These are phyloP conservation scores for Gulo gulo DNA, from an alignment of 2,113 vertebrate genomes.

Conservation along the genomic window DNA sequence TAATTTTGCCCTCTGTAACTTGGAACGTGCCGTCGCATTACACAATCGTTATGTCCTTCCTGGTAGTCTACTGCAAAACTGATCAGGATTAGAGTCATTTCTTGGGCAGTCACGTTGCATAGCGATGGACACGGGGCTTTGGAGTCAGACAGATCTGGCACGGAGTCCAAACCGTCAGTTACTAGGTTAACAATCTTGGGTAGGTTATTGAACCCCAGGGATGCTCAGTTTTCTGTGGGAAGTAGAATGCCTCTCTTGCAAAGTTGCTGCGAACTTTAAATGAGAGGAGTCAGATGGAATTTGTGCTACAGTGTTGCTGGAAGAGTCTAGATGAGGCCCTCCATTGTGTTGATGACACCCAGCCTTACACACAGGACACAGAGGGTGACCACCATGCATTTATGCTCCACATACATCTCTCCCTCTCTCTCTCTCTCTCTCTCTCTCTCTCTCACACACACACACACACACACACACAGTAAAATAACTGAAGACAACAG, in stretches of 20 bases:
- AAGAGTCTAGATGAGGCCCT: not conserved
- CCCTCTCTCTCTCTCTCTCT: not conserved
- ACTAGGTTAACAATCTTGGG: not conserved
- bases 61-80: not conserved
- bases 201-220: not conserved
- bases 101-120: not conserved
- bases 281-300: not conserved
- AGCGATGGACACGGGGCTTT: not conserved
- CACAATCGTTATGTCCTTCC: not conserved
- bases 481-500: not conserved
- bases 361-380: not conserved
- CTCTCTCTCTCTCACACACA: not conserved
- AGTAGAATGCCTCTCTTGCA: not conserved
- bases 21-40: not conserved
- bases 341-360: rapidly evolving
- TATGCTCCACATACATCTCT: not conserved
- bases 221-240: not conserved
- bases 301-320: rapidly evolving
- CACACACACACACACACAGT: not conserved
- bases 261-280: not conserved
- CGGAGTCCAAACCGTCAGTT: not conserved
- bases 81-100: not conserved
- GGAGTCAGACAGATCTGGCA: not conserved
- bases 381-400: not conserved
- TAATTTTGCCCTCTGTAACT: not conserved